Evolutionary conservation across 64 coral and sea anemone species (phyloP).

Genomic region (Platygyra sinensis): DNA sequence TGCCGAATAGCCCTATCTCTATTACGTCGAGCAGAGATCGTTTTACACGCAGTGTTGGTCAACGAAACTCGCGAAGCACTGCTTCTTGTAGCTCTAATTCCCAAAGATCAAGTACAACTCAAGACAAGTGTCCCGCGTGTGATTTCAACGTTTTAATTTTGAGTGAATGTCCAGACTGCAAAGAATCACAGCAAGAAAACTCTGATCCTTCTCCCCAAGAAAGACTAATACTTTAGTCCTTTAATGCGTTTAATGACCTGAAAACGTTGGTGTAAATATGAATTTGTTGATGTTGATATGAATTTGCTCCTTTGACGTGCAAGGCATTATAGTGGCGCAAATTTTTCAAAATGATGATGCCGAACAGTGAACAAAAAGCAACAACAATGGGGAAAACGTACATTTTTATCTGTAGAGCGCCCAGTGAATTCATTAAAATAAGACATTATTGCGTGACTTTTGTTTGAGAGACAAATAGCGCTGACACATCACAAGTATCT

Average conservation of each 20-base stretch:
- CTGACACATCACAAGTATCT: no score
- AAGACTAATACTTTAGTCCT: constrained; percentile 34
- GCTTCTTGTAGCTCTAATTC: constrained; percentile 13
- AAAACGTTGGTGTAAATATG: no score
- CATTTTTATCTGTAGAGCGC: no score
- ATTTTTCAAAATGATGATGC: no score
- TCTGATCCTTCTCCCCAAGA: background rate
- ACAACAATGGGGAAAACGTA: no score
- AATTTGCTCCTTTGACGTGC: no score
- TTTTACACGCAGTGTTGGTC: background rate
- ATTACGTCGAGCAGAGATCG: background rate
- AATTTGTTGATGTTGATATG: no score
- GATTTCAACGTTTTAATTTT: constrained; percentile 36
- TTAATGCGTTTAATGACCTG: background rate
- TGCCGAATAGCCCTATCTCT: constrained; percentile 3
- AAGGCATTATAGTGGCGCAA: no score
- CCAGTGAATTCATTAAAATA: no score
- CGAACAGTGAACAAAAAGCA: no score
- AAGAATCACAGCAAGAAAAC: background rate
- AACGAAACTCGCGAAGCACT: constrained; percentile 13
- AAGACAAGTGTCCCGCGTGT: background rate
- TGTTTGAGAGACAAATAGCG: no score
- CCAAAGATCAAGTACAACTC: background rate
- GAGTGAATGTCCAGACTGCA: background rate
- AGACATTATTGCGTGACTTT: no score